phyloP scores from a whole-genome alignment of 2,113 vertebrate species.

The Pholis gunnellus region DNA sequence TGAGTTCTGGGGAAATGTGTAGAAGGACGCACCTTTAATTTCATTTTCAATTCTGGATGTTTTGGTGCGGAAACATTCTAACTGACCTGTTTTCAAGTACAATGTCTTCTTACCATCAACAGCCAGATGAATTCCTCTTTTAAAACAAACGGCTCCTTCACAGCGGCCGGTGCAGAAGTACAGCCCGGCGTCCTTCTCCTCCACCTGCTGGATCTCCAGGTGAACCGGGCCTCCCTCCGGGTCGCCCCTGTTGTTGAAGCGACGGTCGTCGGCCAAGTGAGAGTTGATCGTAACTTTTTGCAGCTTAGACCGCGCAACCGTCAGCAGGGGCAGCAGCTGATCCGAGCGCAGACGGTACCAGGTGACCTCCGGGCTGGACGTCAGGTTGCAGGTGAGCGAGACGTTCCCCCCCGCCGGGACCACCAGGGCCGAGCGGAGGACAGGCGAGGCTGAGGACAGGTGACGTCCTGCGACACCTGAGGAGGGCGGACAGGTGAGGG shows the following conservation, averaged over 20 bases:
- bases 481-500: background rate
- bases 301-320: accelerated
- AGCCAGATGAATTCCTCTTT: slow-evolving; percentile 18
- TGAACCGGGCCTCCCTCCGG: accelerated
- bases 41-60: background rate
- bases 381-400: slow-evolving; percentile 50
- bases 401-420: slow-evolving; percentile 40
- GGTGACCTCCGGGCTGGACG: accelerated
- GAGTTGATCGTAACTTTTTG: accelerated
- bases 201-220: slow-evolving; percentile 46
- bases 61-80: background rate
- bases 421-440: background rate
- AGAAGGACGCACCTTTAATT: background rate
- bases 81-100: no score
- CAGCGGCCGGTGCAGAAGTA: slow-evolving; percentile 55
- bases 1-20: no score
- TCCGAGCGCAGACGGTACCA: slow-evolving; percentile 58
- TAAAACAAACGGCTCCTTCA: accelerated
- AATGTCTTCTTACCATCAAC: slow-evolving; percentile 56
- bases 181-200: slow-evolving; percentile 48
- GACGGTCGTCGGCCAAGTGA: accelerated
- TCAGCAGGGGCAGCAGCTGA: slow-evolving; percentile 51
- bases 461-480: slow-evolving; percentile 32
- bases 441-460: slow-evolving; percentile 10
- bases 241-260: accelerated